Percentiles rank a stretch among this genome's conserved stretches.
Evolutionary conservation across 2,888 invertebrate genomes (phyloP).

Genomic region (Eudasyphora cyanicolor): DNA sequence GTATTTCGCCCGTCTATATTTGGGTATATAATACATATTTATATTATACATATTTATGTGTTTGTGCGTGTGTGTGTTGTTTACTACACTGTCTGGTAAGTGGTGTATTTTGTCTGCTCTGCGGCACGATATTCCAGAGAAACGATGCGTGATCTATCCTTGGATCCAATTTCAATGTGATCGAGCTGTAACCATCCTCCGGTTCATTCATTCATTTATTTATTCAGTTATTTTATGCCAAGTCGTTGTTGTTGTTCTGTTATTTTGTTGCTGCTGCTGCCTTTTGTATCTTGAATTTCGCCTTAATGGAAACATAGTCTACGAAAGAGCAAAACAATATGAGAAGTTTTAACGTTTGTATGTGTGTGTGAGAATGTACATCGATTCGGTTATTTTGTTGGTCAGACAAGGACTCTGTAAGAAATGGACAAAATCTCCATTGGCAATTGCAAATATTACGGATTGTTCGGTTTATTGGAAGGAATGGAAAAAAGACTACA

Average conservation of each 20-base stretch:
- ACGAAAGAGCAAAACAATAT: slow-evolving; percentile 60
- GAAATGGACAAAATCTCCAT: slow-evolving; percentile 46
- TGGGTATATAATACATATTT: too few relatives aligned
- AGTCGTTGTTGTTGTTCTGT: not conserved
- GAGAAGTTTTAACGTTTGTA: too few relatives aligned
- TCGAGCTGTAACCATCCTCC: slow-evolving; percentile 57
- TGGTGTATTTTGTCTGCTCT: too few relatives aligned
- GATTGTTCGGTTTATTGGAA: slow-evolving; percentile 56
- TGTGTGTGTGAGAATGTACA: slow-evolving; percentile 48
- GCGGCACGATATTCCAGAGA: slow-evolving; percentile 44
- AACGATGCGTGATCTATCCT: slow-evolving; percentile 65
- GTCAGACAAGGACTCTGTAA: slow-evolving; percentile 48
- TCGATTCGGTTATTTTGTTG: slow-evolving; percentile 45
- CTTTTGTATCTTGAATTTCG: slow-evolving; percentile 46
- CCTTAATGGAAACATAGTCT: slow-evolving; percentile 42
- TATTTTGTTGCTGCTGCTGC: slow-evolving; percentile 13
- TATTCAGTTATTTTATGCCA: slow-evolving; percentile 52
- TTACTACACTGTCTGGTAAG: too few relatives aligned
- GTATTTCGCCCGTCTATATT: too few relatives aligned
- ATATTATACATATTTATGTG: too few relatives aligned
- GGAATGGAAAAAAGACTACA: slow-evolving; percentile 21
- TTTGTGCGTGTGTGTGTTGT: not conserved
- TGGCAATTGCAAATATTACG: slow-evolving; percentile 33
- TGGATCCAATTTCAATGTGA: slow-evolving; percentile 67
- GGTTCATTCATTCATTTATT: slow-evolving; percentile 58